phyloP scores from a whole-genome alignment of 2,888 invertebrate species.

The Dryomyza anilis region DNA sequence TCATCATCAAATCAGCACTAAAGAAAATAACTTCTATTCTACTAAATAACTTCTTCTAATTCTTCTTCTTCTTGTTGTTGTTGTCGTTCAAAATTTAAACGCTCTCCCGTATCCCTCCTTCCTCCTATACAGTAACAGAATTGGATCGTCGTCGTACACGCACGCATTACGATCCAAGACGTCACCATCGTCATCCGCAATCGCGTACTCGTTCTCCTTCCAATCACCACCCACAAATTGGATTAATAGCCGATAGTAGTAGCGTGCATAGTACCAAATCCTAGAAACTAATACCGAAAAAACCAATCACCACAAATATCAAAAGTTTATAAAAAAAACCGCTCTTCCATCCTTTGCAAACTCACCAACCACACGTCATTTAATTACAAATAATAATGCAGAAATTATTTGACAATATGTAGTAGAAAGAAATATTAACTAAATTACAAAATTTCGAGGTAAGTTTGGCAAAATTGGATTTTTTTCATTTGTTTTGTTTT shows the following conservation, averaged over 20 bases:
- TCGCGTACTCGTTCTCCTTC: conserved; percentile 10
- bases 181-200: conserved; percentile 42
- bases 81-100: conserved; percentile 29
- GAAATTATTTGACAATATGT: no score
- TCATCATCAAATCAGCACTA: no score
- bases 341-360: no score
- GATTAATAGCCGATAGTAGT: conserved; percentile 57
- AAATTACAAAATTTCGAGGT: conserved; percentile 51
- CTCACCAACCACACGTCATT: no score
- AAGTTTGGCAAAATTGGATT: conserved; percentile 55
- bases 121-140: conserved; percentile 55
- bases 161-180: conserved; percentile 55
- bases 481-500: conserved; percentile 38
- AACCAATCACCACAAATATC: conserved; percentile 1
- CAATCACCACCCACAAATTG: conserved; percentile 38
- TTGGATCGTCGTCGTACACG: conserved; percentile 46
- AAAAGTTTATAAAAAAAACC: no score
- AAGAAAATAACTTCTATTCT: conserved; percentile 29
- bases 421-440: conserved; percentile 28
- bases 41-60: no score
- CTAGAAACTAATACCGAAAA: background rate
- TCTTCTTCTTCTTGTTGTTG: background rate
- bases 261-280: conserved; percentile 30
- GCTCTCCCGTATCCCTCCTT: conserved; percentile 45
- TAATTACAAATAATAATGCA: no score